Evolutionary conservation across 92 coral and sea anemone species (phyloP), one percentile per base, ranked within the genome.

Genomic region (Palythoa heliodiscus): DNA sequence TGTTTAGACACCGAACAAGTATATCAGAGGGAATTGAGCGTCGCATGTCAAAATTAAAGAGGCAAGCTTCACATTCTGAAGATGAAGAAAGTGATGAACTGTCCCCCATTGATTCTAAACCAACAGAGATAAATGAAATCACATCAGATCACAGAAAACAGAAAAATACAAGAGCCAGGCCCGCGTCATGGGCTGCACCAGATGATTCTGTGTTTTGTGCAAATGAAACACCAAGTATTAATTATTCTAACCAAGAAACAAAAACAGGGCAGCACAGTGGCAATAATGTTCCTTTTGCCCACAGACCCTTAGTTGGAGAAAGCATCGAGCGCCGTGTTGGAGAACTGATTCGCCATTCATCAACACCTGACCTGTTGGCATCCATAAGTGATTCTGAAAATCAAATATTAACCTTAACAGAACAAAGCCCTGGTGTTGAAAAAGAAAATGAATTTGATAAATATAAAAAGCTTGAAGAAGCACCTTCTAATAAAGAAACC

Each of bases 1-100:
- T 80, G 22, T 91, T 94, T 66, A 85, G 80, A 37, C 95, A 94
- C 77, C 84, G 93, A 81, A 86, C 92, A 52, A 92, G 93, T 82
- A 86, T 94, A 37, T 86, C 98, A 50, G 89, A 88, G 37, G 98
- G 92, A 43, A 92, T 94, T 78, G 98, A 92, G 75, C 95, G 88
- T 50, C 94, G 95, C 1, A 80, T 94, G 73, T 88, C 93, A 82
- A 91, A 90, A 86, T 87, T 94, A 71, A 83, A 90, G 37, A 91
- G 89, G n/a, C 90, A 85, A 74, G 83, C 78, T 38, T 90, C 93
- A 25, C 55, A 81, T n/a, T 87, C 93, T 16, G 98, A 94, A 68
- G 90, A 82, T 55, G 81, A 73, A 38, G 69, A 87, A 9, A 72
- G 40, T 75, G 82, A 75, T 19, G 85, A 90, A 70, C 87, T 68